These are phyloP conservation scores for Varanus komodoensis DNA, from an alignment of 2,113 vertebrate genomes.

Conservation along the genomic window DNA sequence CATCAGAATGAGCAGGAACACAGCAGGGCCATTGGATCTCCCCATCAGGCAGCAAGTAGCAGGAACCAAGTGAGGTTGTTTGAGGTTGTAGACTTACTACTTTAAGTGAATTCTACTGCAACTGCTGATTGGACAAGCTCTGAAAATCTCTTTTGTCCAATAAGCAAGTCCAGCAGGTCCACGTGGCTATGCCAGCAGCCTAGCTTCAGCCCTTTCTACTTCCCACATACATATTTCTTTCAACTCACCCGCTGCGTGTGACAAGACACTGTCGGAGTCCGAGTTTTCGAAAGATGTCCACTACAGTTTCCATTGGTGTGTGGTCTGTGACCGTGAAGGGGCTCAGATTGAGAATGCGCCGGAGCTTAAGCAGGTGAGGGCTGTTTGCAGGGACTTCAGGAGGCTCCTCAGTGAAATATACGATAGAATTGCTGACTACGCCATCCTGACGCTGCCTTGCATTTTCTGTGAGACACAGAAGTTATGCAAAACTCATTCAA, in stretches of 20 bases:
- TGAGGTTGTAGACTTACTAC: neutral
- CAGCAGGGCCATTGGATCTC: no score
- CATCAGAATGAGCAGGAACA: no score
- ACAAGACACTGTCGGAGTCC: conserved; percentile 97
- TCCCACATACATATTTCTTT: neutral
- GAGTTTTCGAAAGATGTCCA: conserved; percentile 97
- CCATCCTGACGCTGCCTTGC: conserved; percentile 98
- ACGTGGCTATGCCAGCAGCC: neutral
- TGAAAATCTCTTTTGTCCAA: neutral
- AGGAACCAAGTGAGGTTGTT: neutral
- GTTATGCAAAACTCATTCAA: neutral
- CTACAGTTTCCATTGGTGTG: conserved; percentile 99
- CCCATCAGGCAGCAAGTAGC: neutral
- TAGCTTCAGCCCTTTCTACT: neutral
- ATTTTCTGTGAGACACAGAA: conserved; percentile 80
- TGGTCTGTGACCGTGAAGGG: conserved; percentile 99
- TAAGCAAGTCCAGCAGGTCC: neutral
- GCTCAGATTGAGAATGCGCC: conserved; percentile 95
- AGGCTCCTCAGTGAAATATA: conserved; percentile 95
- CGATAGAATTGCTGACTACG: conserved; percentile 95
- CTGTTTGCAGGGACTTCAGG: conserved; percentile 90
- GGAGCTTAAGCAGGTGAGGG: conserved; percentile 92
- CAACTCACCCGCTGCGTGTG: conserved; percentile 93
- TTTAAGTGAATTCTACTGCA: neutral
- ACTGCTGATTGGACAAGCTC: neutral